A percentile compares a stretch with the other conserved stretches of the same genome.
These are phyloP conservation scores for Phengaris alcon DNA, from an alignment of 2,888 invertebrate species.

Conservation along the genomic window DNA sequence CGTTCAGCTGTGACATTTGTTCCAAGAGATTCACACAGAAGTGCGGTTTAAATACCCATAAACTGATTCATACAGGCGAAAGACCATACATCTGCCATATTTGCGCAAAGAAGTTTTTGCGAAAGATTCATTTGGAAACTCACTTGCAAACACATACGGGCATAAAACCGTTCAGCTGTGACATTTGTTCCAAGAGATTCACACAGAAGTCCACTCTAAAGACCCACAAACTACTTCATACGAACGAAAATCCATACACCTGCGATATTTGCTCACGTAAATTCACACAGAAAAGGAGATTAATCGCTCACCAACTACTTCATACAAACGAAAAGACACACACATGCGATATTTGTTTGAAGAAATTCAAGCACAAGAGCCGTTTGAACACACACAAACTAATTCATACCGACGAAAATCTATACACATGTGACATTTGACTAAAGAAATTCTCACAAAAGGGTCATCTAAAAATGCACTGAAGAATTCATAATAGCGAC, in stretches of 20 bases:
- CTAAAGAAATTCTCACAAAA: constrained; percentile 7
- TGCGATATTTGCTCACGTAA: not conserved
- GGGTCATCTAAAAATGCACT: not conserved
- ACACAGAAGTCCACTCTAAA: not conserved
- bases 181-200: not conserved
- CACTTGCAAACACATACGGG: not conserved
- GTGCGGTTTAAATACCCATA: not conserved
- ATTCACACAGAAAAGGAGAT: not conserved
- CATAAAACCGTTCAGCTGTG: not conserved
- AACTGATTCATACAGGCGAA: not conserved
- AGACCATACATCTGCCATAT: not conserved
- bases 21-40: not conserved
- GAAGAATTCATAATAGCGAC: not conserved
- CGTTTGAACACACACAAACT: not conserved
- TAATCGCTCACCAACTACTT: not conserved
- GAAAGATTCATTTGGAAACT: not conserved
- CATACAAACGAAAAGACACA: not conserved
- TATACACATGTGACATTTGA: not conserved
- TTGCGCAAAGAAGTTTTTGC: not conserved
- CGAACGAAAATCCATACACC: not conserved
- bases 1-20: constrained; percentile 7
- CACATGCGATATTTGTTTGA: not conserved
- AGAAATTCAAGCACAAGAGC: not conserved
- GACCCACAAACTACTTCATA: not conserved
- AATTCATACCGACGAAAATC: not conserved